These are phyloP conservation scores for Mormyrus hasselquistii DNA, from an alignment of 2,797 vertebrate genomes.

Conservation along the genomic window DNA sequence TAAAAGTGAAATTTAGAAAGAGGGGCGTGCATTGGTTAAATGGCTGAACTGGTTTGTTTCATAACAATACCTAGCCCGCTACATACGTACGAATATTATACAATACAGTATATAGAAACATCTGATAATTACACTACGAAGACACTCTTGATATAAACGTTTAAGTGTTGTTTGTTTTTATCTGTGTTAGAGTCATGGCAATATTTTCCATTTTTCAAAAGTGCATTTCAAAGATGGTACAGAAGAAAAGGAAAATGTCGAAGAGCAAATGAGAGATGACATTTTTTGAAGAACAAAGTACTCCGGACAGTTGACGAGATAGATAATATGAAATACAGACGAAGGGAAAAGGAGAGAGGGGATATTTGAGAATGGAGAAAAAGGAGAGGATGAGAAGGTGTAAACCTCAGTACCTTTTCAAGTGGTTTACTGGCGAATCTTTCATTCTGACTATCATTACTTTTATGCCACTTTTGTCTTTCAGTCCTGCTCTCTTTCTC, in stretches of 20 bases:
- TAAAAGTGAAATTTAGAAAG: neutral
- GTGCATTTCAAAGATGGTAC: neutral
- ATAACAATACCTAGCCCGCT: neutral
- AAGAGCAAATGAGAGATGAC: neutral
- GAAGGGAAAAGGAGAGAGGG: constrained; percentile 42
- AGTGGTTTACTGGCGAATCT: constrained; percentile 68
- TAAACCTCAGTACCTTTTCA: constrained; percentile 72
- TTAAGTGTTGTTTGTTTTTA: neutral
- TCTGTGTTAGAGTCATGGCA: neutral
- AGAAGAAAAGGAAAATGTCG: neutral
- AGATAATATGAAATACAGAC: neutral
- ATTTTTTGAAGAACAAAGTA: constrained; percentile 4
- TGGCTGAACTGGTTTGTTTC: neutral
- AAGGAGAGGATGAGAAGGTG: constrained; percentile 55
- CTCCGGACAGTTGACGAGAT: neutral
- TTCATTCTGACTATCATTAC: constrained; percentile 65
- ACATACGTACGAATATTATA: neutral
- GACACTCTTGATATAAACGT: neutral
- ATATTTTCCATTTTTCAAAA: neutral
- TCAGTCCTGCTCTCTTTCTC: constrained; percentile 61
- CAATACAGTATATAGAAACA: neutral
- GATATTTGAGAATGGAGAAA: constrained; percentile 63
- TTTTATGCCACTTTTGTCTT: constrained; percentile 55
- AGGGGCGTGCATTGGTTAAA: neutral
- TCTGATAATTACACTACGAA: neutral